Evolutionary conservation across 2,797 vertebrate species (phyloP).

Genomic region (Xiphophorus birchmanni): DNA sequence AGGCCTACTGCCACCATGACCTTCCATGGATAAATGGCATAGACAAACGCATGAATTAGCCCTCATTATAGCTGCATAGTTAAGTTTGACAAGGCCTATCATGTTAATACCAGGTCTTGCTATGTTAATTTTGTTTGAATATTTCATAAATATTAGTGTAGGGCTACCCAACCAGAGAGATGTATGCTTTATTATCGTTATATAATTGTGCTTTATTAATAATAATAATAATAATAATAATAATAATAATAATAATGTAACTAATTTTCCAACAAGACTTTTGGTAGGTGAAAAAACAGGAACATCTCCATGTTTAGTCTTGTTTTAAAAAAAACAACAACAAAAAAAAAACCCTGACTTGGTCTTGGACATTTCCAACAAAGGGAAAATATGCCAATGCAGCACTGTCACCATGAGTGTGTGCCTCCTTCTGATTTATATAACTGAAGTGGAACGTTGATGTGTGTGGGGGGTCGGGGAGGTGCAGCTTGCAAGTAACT

Average conservation of each 20-base stretch:
- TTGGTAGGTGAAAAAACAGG: not conserved
- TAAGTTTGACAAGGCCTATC: not conserved
- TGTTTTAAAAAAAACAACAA: not conserved
- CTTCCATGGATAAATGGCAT: not conserved
- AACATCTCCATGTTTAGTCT: not conserved
- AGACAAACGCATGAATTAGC: not conserved
- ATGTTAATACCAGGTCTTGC: not conserved
- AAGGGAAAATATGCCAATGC: not conserved
- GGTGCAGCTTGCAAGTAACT: not conserved
- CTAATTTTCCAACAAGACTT: not conserved
- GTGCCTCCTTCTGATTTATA: conserved; percentile 4
- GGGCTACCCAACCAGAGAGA: not conserved
- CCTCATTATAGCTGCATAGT: not conserved
- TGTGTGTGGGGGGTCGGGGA: not conserved
- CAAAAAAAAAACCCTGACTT: not conserved
- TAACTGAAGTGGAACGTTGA: conserved; percentile 5
- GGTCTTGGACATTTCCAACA: not conserved
- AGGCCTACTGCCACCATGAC: not conserved
- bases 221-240: not conserved
- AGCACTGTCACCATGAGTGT: not conserved
- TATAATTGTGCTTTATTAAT: not conserved
- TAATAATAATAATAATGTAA: not conserved
- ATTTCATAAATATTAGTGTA: not conserved
- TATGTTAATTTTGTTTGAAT: not conserved
- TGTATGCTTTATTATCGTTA: too few relatives aligned